Conservation (phyloP, 2,797 vertebrate genomes). For the Meda fulgida region DNA sequence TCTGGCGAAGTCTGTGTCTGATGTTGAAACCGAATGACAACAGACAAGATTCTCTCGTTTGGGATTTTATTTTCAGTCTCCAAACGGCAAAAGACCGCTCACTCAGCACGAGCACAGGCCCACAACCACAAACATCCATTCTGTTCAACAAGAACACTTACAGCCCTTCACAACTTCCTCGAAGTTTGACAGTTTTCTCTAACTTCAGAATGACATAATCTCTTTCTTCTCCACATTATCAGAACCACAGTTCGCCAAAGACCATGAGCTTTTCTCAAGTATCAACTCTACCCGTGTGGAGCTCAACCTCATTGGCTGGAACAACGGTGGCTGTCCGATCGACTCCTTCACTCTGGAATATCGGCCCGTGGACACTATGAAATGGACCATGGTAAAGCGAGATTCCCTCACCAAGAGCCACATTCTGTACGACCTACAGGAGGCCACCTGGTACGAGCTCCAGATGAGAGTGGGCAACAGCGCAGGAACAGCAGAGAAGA, state of each 20-base stretch:
- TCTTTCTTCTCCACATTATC: conserved; percentile 40
- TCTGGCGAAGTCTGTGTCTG: neutral
- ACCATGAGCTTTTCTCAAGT: conserved; percentile 96
- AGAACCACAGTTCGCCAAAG: conserved; percentile 99
- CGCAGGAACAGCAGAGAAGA: conserved; percentile 95
- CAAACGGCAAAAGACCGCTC: too few relatives aligned
- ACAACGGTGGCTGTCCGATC: conserved; percentile 97
- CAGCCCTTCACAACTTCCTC: too few relatives aligned
- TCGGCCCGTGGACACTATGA: conserved; percentile 87
- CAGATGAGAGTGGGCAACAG: conserved; percentile 98
- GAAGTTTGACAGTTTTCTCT: neutral
- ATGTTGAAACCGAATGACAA: too few relatives aligned
- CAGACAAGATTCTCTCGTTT: too few relatives aligned
- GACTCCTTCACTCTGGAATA: conserved; percentile 96
- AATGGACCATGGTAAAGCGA: conserved; percentile 94
- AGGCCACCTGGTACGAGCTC: conserved; percentile 96
- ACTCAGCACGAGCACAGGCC: too few relatives aligned
- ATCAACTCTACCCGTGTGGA: conserved; percentile 91
- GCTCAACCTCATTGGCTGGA: conserved; percentile 97
- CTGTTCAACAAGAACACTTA: too few relatives aligned
- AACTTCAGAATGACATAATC: neutral
- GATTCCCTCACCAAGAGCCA: conserved; percentile 95
- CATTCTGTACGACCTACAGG: conserved; percentile 93
- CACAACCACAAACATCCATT: too few relatives aligned
- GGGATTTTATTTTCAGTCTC: too few relatives aligned